Percentiles rank a stretch among this genome's conserved stretches.
These are phyloP conservation scores for Leptosomus discolor DNA, from an alignment of 2,113 vertebrate species.

Conservation along the genomic window DNA sequence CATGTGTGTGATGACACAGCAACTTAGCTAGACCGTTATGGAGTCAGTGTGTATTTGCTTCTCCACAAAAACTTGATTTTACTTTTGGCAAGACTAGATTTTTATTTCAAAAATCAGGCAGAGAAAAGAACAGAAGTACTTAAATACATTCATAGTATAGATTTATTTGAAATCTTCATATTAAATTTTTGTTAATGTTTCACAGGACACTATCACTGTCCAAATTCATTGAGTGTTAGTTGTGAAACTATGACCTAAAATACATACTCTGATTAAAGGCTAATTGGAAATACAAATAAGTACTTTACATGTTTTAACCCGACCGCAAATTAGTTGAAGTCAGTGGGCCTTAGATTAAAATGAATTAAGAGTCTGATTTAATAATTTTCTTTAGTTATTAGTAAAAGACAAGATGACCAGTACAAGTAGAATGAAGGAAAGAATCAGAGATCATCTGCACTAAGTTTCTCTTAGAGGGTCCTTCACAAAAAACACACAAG, in stretches of 20 bases:
- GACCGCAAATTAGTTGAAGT: not conserved
- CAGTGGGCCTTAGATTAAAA: not conserved
- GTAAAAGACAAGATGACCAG: not conserved
- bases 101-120: not conserved
- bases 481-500: not conserved
- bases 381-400: not conserved
- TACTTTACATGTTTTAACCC: not conserved
- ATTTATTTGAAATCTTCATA: no score
- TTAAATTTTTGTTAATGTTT: not conserved
- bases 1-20: not conserved
- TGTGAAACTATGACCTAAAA: not conserved
- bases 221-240: not conserved
- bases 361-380: not conserved
- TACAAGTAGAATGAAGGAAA: not conserved
- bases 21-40: not conserved
- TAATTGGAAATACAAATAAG: not conserved
- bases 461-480: not conserved
- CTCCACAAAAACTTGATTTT: not conserved
- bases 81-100: not conserved
- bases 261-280: not conserved
- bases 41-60: not conserved
- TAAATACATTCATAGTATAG: not conserved
- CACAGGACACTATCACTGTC: not conserved
- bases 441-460: not conserved
- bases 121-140: not conserved